Conservation (phyloP, 1,140 invertebrate species). For the Leptoteleia sp. region DNA sequence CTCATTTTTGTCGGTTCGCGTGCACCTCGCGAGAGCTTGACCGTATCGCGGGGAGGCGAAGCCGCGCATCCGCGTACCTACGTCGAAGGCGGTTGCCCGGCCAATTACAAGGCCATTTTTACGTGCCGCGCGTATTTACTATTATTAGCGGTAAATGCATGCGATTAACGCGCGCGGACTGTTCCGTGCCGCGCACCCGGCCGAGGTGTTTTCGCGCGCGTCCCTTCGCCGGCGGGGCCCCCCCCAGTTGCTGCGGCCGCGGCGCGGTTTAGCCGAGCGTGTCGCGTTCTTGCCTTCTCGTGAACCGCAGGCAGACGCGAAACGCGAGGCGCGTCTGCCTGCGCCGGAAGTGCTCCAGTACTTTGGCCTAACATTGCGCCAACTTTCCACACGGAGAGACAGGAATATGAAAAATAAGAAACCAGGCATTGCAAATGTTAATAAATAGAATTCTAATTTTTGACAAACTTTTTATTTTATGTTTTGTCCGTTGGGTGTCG, state of each 20-base stretch:
- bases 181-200: constrained; percentile 66
- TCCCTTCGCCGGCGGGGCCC: too few species aligned
- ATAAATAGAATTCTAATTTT: too few species aligned
- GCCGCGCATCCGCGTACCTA: constrained; percentile 33
- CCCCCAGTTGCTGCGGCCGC: constrained; percentile 13
- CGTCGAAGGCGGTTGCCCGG: constrained; percentile 44
- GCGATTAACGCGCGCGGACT: constrained; percentile 77
- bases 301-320: constrained; percentile 35
- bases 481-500: too few species aligned
- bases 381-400: too few species aligned
- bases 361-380: constrained; percentile 13
- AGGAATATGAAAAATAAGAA: too few species aligned
- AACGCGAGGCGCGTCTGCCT: constrained; percentile 13
- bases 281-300: constrained; percentile 59
- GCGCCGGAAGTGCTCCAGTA: constrained; percentile 45
- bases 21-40: not conserved
- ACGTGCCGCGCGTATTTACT: constrained; percentile 66
- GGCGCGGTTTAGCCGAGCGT: constrained; percentile 69
- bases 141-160: constrained; percentile 76
- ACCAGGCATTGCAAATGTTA: too few species aligned
- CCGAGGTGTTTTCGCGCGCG: constrained; percentile 37
- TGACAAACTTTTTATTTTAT: too few species aligned
- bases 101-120: constrained; percentile 73
- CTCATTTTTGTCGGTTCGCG: constrained; percentile 13
- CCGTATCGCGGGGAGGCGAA: constrained; percentile 5